Percentiles rank a stretch among this genome's conserved stretches.
Evolutionary conservation across 2,797 vertebrate genomes (phyloP).

Genomic region (Scyliorhinus canicula): DNA sequence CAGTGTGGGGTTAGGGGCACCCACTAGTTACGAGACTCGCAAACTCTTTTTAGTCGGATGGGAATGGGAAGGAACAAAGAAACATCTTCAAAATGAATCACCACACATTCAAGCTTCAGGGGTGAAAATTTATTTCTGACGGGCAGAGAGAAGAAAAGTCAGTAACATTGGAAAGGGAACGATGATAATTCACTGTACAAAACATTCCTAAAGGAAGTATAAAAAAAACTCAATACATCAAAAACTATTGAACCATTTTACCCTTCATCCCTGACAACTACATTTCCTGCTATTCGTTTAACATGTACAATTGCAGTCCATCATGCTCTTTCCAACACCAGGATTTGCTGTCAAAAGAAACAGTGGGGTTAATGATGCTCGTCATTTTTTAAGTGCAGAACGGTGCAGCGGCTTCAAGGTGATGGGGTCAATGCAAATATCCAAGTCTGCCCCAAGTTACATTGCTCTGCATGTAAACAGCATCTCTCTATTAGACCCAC

Average conservation of each 20-base stretch:
- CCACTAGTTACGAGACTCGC: neutral
- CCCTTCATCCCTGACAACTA: neutral
- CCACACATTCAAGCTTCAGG: neutral
- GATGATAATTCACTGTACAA: neutral
- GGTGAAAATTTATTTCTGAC: conserved; percentile 17
- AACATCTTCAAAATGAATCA: neutral
- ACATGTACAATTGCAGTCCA: neutral
- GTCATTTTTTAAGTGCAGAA: neutral
- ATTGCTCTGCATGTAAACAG: neutral
- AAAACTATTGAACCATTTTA: neutral
- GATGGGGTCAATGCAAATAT: neutral
- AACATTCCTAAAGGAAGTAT: neutral
- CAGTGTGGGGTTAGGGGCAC: neutral
- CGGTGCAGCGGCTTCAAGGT: neutral
- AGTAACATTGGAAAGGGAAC: neutral
- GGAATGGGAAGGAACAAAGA: neutral
- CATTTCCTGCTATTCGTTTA: neutral
- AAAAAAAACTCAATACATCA: neutral
- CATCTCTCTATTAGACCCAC: neutral
- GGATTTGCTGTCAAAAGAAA: neutral
- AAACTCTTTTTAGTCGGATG: neutral
- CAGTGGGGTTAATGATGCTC: neutral
- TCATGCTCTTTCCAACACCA: neutral
- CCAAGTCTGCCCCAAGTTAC: neutral
- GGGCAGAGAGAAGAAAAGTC: neutral